Conservation (phyloP, 53 echinoderm and acorn worm species). For the Astropecten irregularis region DNA sequence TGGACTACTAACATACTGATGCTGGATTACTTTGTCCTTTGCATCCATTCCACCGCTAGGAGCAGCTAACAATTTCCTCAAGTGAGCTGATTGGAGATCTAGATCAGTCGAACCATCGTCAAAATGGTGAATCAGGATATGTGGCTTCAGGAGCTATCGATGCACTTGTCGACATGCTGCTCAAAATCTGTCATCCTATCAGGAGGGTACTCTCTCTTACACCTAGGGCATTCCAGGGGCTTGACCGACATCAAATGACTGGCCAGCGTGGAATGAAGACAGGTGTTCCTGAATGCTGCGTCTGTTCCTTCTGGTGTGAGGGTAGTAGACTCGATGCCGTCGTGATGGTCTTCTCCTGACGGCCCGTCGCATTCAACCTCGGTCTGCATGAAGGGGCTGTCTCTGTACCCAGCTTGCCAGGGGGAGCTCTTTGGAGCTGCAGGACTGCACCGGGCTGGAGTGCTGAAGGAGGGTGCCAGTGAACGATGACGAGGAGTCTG, state of each 20-base stretch:
- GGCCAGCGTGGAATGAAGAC: background rate
- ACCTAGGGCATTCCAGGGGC: conserved; percentile 36
- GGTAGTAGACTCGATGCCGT: background rate
- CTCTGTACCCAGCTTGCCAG: background rate
- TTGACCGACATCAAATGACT: background rate
- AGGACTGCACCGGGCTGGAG: background rate
- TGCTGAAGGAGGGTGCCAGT: conserved; percentile 6
- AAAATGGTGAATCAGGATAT: too few relatives aligned
- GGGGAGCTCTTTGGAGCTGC: background rate
- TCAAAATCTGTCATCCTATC: conserved; percentile 19
- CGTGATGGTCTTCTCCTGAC: background rate
- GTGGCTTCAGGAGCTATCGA: conserved; percentile 56
- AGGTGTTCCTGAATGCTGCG: too few relatives aligned
- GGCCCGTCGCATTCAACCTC: background rate
- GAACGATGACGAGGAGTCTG: background rate
- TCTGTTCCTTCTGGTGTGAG: background rate
- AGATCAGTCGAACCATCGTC: too few relatives aligned
- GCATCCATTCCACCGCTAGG: too few relatives aligned
- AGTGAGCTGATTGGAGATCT: too few relatives aligned
- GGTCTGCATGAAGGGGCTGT: background rate
- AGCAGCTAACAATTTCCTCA: too few relatives aligned
- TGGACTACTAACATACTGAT: too few relatives aligned
- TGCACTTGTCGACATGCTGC: conserved; percentile 32
- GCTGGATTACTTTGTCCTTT: too few relatives aligned
- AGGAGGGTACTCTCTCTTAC: conserved; percentile 27